Evolutionary conservation across 2,888 invertebrate genomes (phyloP), one percentile per base, ranked within the genome.

Genomic region (Eristalinus sepulchralis): DNA sequence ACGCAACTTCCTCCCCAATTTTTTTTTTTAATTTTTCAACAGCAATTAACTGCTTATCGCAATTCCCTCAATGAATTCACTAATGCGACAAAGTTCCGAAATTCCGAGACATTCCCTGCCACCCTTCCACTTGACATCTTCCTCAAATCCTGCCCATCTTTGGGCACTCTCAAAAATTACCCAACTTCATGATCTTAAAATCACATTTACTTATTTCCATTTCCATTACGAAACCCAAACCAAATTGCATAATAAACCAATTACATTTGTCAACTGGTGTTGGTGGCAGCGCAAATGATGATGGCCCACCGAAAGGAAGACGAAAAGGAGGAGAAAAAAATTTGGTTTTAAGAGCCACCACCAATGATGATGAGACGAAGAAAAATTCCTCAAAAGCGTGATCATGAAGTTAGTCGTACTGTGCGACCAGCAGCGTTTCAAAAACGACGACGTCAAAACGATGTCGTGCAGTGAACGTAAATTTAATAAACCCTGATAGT

Each of bases 161-260:
- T 39, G 10, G 60, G 53, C 27, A 31, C 55, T 68, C 78, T 78
- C 70, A 39, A 36, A 80, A 53, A 71, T 80, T 84, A 80, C 80
- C 73, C 75, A 84, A 83, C 70, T 63, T 75, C 59, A 66, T 39
- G 60, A 75, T 75, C 79, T 67, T 76, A 76, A 84, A 84, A 39
- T 66, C 76, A 76, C 71, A 84, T 76, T 84, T 72, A 81, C 67
- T 76, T 62, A 67, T 62, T 84, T 76, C 59, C 67, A 59, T 64
- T 75, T 70, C 68, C 81, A 80, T 80, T 80, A 80, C 76, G 71
- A 66, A 84, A 81, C 71, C 47, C 64, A 79, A 60, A 70, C 47
- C n/a, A 81, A 81, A 80, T 84, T 84, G 83, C 83, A 81, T 84
- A 80, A 84, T 81, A 71, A 76, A 71, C 76, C 80, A 72, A 81